A percentile compares a stretch with the other conserved stretches of the same genome.
phyloP scores from a whole-genome alignment of 2,888 invertebrate genomes.

The Tridacna gigas region DNA sequence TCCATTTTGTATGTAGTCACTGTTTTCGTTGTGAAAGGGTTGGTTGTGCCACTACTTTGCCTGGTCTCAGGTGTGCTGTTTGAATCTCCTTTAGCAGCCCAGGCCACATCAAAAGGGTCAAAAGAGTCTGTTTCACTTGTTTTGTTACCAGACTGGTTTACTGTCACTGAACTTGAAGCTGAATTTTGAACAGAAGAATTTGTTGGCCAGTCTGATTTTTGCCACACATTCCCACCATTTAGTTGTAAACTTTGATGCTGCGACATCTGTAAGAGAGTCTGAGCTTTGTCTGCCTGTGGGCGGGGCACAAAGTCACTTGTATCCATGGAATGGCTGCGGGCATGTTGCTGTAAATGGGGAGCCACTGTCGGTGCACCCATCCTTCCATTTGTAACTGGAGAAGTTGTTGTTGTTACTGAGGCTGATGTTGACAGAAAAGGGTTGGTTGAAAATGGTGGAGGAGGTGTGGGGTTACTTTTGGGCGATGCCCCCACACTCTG shows the following conservation, averaged over 20 bases:
- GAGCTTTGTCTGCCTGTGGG: constrained; percentile 65
- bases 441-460: constrained; percentile 70
- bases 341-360: constrained; percentile 68
- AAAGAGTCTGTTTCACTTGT: constrained; percentile 49
- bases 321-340: constrained; percentile 83
- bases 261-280: constrained; percentile 78
- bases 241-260: constrained; percentile 84
- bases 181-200: constrained; percentile 22
- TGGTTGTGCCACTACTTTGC: constrained; percentile 46
- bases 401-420: constrained; percentile 27
- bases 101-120: constrained; percentile 94
- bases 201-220: constrained; percentile 50
- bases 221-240: constrained; percentile 67
- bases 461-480: constrained; percentile 31
- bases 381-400: constrained; percentile 51
- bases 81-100: constrained; percentile 92
- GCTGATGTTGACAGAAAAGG: constrained; percentile 63
- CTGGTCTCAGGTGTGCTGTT: constrained; percentile 86
- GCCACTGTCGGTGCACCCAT: constrained; percentile 37
- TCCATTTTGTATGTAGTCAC: constrained; percentile 64
- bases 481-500: constrained; percentile 30
- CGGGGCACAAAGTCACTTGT: constrained; percentile 48
- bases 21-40: constrained; percentile 65
- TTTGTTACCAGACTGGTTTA: constrained; percentile 23
- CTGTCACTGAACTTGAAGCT: constrained; percentile 53